Percentiles rank a stretch among this genome's conserved stretches.
phyloP scores from a whole-genome alignment of 2,888 invertebrate species.

The Ochropleura leucogaster region DNA sequence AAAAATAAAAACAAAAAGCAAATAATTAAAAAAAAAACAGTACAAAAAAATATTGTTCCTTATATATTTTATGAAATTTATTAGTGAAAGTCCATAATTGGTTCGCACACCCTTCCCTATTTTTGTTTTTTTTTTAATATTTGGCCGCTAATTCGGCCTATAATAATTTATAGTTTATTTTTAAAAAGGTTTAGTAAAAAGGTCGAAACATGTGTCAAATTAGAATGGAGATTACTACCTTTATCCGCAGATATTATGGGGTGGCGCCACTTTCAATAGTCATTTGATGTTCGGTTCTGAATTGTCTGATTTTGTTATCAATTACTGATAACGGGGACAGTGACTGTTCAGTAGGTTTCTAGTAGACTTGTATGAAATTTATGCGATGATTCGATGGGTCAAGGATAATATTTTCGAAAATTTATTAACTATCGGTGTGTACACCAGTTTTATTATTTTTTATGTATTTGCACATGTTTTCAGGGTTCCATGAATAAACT shows the following conservation, averaged over 20 bases:
- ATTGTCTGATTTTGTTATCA: background rate
- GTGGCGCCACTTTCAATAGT: conserved; percentile 31
- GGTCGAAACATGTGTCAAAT: background rate
- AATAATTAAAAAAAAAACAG: background rate
- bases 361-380: background rate
- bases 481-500: too few relatives aligned
- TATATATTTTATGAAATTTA: too few relatives aligned
- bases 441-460: too few relatives aligned
- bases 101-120: conserved; percentile 10
- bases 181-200: background rate
- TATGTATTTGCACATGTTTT: too few relatives aligned
- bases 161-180: background rate
- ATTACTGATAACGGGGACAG: background rate
- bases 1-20: too few relatives aligned
- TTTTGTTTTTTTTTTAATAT: background rate
- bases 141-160: background rate
- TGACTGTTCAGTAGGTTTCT: background rate
- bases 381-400: background rate
- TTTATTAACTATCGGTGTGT: too few relatives aligned
- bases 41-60: background rate
- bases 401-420: background rate
- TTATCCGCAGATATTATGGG: conserved; percentile 1
- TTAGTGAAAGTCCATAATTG: conserved; percentile 7
- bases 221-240: background rate
- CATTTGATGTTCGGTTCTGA: background rate